Conservation (phyloP, 2,888 invertebrate species). For the Cataglyphis livida region DNA sequence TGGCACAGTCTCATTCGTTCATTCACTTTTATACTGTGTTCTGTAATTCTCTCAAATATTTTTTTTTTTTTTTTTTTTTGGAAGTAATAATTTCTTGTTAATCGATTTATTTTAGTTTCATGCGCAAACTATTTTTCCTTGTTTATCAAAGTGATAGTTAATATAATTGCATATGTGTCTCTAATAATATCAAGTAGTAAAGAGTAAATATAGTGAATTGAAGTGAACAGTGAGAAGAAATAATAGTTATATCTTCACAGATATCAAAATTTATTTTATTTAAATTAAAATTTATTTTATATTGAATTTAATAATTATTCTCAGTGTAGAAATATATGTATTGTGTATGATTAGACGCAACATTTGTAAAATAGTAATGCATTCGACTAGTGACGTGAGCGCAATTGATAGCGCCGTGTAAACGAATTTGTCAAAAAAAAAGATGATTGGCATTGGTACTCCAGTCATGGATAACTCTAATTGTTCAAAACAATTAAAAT, state of each 20-base stretch:
- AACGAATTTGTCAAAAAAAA: constrained; percentile 17
- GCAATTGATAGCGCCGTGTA: not conserved
- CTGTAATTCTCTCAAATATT: not conserved
- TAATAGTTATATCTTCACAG: not conserved
- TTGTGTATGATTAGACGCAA: not conserved
- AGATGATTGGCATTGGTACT: constrained; percentile 68
- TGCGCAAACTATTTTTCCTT: not conserved
- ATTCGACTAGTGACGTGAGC: not conserved
- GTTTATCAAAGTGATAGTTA: not conserved
- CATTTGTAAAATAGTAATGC: not conserved
- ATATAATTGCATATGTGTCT: not conserved
- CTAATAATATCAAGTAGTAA: not conserved
- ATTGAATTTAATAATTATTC: not conserved
- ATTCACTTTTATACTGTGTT: constrained; percentile 66
- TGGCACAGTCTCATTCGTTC: constrained; percentile 61
- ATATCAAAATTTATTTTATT: not conserved
- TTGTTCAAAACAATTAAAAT: constrained; percentile 86
- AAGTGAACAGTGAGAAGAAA: not conserved
- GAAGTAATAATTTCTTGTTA: not conserved
- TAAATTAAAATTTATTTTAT: not conserved
- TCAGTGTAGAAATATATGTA: not conserved
- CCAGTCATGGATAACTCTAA: constrained; percentile 60
- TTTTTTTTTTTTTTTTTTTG: not conserved
- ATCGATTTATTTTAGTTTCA: not conserved
- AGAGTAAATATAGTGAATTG: not conserved